Evolutionary conservation across 2,797 vertebrate species (phyloP).

Genomic region (Anguilla pacifica): DNA sequence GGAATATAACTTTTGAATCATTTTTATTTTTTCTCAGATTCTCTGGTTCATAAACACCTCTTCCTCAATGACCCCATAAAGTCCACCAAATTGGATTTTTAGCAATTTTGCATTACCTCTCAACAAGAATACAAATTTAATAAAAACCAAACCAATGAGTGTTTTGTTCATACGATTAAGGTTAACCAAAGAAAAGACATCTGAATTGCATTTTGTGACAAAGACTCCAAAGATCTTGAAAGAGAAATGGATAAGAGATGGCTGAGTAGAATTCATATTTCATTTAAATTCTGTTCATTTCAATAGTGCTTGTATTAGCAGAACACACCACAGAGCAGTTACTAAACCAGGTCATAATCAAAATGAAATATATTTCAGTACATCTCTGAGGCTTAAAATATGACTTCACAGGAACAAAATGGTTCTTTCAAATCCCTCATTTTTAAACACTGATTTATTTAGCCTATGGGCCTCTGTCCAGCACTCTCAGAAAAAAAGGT

Average conservation of each 20-base stretch:
- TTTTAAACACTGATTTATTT: too few relatives aligned
- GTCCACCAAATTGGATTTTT: too few relatives aligned
- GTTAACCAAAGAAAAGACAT: slow-evolving; percentile 47
- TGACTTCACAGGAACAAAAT: too few relatives aligned
- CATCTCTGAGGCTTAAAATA: not conserved
- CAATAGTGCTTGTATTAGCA: not conserved
- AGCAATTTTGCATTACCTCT: too few relatives aligned
- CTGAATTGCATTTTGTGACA: slow-evolving; percentile 15
- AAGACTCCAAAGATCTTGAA: not conserved
- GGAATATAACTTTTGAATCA: too few relatives aligned
- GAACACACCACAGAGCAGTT: not conserved
- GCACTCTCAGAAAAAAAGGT: too few relatives aligned
- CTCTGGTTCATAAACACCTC: too few relatives aligned
- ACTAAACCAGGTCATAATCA: not conserved
- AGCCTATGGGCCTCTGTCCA: too few relatives aligned
- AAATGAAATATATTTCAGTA: not conserved
- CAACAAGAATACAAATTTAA: too few relatives aligned
- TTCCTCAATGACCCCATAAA: too few relatives aligned
- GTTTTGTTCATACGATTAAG: slow-evolving; percentile 40
- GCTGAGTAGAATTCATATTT: not conserved
- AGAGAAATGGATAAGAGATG: not conserved
- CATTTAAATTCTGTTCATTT: not conserved
- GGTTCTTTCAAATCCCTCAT: too few relatives aligned
- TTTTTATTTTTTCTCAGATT: too few relatives aligned
- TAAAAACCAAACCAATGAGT: not conserved